Base-by-base conservation (phyloP, 2,888 invertebrate genomes). In the Zygaena filipendulae region DNA sequence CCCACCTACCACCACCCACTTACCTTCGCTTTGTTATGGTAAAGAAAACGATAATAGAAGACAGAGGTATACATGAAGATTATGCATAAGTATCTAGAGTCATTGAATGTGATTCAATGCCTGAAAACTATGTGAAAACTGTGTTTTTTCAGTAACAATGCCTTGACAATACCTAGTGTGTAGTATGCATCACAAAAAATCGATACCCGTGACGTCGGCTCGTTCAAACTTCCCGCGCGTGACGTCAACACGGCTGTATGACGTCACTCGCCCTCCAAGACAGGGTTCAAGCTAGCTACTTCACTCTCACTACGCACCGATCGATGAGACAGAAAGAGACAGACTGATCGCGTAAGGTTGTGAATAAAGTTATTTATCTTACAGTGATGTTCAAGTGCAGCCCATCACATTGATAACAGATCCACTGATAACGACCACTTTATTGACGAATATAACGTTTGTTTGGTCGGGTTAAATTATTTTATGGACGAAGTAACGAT, bases 141-240 rank as follows among this genome's bases (percentile, higher is more conserved):
- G n/a, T n/a, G n/a, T n/a, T n/a, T n/a, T n/a, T n/a, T n/a, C n/a
- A n/a, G n/a, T n/a, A n/a, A n/a, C n/a, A n/a, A n/a, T n/a, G n/a
- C n/a, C n/a, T n/a, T n/a, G n/a, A n/a, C n/a, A n/a, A n/a, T n/a
- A n/a, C n/a, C n/a, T n/a, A n/a, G n/a, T n/a, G n/a, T n/a, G n/a
- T n/a, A n/a, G n/a, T n/a, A n/a, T n/a, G n/a, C n/a, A n/a, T n/a
- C n/a, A n/a, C n/a, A n/a, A n/a, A n/a, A n/a, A n/a, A n/a, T n/a
- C n/a, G n/a, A n/a, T n/a, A n/a, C n/a, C n/a, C n/a, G n/a, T n/a
- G n/a, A 49, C 50, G 52, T 50, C 52, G 53, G 37, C 39, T 45
- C 51, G 51, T 75, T 81, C 75, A 66, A 77, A 80, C 70, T 75
- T 79, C 70, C 68, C 79, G 80, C 77, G 62, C 48, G 46, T 80